phyloP scores from a whole-genome alignment of 2,888 invertebrate genomes.

The Drosophila quinaria region DNA sequence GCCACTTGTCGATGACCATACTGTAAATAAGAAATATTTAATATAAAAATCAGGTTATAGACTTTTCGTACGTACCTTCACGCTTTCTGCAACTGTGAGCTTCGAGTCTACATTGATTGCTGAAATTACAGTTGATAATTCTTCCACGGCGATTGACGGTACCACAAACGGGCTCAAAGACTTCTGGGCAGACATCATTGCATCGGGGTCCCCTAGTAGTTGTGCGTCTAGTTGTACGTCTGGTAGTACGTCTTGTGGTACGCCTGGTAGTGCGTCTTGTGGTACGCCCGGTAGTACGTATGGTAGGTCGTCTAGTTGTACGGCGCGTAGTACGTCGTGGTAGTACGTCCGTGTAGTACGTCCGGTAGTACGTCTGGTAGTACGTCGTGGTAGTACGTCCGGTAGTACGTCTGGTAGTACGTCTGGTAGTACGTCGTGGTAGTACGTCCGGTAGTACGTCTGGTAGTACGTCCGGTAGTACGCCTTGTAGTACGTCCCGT shows the following conservation, averaged over 20 bases:
- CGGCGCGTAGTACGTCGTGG: neutral
- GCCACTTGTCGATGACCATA: neutral
- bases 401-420: neutral
- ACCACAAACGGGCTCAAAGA: slow-evolving; percentile 16
- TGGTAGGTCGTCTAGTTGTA: neutral
- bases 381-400: neutral
- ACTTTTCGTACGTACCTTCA: neutral
- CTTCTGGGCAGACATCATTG: neutral
- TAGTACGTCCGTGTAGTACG: neutral
- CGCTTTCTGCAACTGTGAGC: slow-evolving; percentile 4
- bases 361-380: neutral
- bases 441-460: neutral
- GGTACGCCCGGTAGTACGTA: neutral
- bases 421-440: neutral
- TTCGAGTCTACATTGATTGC: slow-evolving; percentile 3
- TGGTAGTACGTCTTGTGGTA: neutral
- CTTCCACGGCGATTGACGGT: neutral
- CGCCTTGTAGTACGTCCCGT: neutral
- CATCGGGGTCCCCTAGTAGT: neutral
- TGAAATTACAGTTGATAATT: slow-evolving; percentile 10
- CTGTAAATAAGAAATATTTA: neutral
- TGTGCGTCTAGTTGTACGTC: neutral
- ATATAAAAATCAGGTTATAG: neutral
- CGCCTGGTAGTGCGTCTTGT: neutral
- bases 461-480: neutral